Conservation (phyloP, 1,140 invertebrate genomes). For the Tenebrio molitor region DNA sequence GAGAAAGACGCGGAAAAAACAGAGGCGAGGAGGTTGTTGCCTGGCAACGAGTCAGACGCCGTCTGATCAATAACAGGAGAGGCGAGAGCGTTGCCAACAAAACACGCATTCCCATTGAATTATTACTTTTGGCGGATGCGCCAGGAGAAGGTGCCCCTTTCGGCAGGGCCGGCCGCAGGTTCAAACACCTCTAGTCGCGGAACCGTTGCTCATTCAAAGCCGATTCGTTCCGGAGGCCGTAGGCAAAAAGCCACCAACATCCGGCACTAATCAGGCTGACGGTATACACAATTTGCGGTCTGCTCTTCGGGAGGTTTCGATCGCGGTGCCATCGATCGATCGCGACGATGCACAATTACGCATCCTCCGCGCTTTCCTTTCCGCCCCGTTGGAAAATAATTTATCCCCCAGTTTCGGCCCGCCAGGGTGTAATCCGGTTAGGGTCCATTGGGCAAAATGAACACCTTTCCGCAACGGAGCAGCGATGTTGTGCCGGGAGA, state of each 20-base stretch:
- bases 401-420: not conserved
- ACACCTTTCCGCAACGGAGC: constrained; percentile 24
- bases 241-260: not conserved
- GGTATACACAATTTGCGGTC: constrained; percentile 6
- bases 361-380: not conserved
- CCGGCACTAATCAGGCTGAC: constrained; percentile 17
- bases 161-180: not conserved
- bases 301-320: not conserved
- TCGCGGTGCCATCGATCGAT: not conserved
- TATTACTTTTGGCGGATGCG: constrained; percentile 51
- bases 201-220: not conserved
- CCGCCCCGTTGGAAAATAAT: constrained; percentile 18
- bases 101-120: constrained; percentile 49
- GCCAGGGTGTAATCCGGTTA: constrained; percentile 4
- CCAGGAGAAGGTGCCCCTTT: constrained; percentile 10
- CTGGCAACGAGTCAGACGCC: constrained; percentile 56
- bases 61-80: constrained; percentile 56
- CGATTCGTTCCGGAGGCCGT: not conserved
- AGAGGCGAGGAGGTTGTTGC: constrained; percentile 47
- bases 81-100: constrained; percentile 46
- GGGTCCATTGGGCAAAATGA: constrained; percentile 20
- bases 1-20: constrained; percentile 14
- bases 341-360: not conserved
- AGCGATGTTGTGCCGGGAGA: too few relatives aligned
- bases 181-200: not conserved